Conservation (phyloP, 2,797 vertebrate species). For the Oreonectes daqikongensis region DNA sequence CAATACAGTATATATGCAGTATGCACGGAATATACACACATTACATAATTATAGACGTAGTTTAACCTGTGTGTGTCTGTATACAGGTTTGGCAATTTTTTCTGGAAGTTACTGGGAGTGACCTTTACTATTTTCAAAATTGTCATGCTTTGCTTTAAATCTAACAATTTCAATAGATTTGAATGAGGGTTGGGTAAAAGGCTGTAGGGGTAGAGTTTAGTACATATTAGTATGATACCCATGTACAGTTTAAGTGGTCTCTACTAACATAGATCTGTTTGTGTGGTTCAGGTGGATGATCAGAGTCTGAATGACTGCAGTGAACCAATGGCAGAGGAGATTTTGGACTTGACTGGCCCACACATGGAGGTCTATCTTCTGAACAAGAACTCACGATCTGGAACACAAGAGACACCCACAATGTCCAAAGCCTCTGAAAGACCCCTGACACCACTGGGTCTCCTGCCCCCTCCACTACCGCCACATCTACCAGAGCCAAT, state of each 20-base stretch:
- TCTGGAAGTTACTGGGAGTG: too few relatives aligned
- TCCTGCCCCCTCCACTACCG: constrained; percentile 32
- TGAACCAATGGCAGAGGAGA: constrained; percentile 87
- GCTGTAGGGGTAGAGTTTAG: too few relatives aligned
- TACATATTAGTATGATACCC: neutral
- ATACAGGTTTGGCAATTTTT: neutral
- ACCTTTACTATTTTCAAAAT: too few relatives aligned
- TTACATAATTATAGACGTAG: too few relatives aligned
- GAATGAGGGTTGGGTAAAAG: too few relatives aligned
- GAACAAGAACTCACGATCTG: constrained; percentile 64
- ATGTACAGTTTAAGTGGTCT: neutral
- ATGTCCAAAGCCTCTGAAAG: constrained; percentile 11
- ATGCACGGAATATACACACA: too few relatives aligned
- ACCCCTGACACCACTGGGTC: constrained; percentile 26
- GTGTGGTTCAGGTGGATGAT: constrained; percentile 83
- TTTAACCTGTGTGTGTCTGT: neutral
- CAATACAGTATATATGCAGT: too few relatives aligned
- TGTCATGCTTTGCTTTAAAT: too few relatives aligned
- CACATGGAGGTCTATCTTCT: constrained; percentile 81
- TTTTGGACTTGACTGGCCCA: constrained; percentile 85
- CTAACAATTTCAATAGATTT: too few relatives aligned
- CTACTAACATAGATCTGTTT: neutral
- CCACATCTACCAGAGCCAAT: constrained; percentile 30
- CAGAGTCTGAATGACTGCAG: constrained; percentile 90
- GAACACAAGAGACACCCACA: neutral